These are phyloP conservation scores for Gnathonemus longibarbis DNA, from an alignment of 2,113 vertebrate genomes.

Conservation along the genomic window DNA sequence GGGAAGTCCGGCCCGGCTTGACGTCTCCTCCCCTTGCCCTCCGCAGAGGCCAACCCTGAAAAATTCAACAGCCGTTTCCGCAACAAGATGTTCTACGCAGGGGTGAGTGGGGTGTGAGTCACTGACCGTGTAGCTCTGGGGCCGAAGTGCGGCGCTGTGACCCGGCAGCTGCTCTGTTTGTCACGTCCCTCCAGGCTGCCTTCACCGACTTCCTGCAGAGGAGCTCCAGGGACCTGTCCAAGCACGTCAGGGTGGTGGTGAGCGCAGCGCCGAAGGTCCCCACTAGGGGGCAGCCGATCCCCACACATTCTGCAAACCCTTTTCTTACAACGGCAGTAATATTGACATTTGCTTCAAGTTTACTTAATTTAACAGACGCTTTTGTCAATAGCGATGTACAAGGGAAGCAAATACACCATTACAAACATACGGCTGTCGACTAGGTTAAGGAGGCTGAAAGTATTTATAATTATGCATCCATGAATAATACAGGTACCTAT, in stretches of 20 bases:
- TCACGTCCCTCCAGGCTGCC: slow-evolving; percentile 70
- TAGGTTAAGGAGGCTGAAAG: neutral
- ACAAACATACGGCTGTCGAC: neutral
- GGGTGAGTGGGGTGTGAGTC: slow-evolving; percentile 28
- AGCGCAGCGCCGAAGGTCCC: slow-evolving; percentile 44
- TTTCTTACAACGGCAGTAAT: neutral
- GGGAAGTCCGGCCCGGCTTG: neutral
- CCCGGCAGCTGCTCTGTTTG: neutral
- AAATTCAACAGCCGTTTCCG: slow-evolving; percentile 88
- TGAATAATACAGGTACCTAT: neutral
- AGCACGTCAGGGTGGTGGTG: slow-evolving; percentile 92
- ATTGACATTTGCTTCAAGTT: neutral
- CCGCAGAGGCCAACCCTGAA: slow-evolving; percentile 83
- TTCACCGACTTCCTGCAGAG: slow-evolving; percentile 95
- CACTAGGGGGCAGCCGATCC: neutral
- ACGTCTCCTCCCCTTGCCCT: neutral
- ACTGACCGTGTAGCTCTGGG: neutral
- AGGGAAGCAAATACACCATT: neutral
- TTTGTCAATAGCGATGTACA: neutral
- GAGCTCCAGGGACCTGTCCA: slow-evolving; percentile 94
- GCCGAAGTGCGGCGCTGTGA: neutral
- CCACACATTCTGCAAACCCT: neutral
- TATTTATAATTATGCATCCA: neutral
- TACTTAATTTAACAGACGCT: neutral
- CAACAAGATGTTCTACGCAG: slow-evolving; percentile 91